These are phyloP conservation scores for Brachionus manjavacas DNA, from an alignment of 1,140 invertebrate genomes.

Conservation along the genomic window DNA sequence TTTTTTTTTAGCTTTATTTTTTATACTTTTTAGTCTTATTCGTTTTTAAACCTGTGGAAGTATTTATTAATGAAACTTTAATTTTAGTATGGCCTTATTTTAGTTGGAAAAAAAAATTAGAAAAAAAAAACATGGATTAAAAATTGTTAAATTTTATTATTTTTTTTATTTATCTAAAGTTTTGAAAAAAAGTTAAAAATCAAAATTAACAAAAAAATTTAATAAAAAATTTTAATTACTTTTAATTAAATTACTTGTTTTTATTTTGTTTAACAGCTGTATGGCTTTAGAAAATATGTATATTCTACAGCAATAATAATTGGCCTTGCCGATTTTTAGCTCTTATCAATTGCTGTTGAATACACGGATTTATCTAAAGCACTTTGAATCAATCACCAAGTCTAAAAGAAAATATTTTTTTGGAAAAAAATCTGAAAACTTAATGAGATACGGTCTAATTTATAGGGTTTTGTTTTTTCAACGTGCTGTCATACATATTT, in stretches of 20 bases:
- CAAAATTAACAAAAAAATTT: background rate
- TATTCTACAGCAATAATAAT: constrained; percentile 43
- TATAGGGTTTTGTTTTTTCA: background rate
- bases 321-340: background rate
- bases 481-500: background rate
- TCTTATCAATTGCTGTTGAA: constrained; percentile 41
- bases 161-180: background rate
- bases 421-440: background rate
- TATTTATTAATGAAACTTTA: background rate
- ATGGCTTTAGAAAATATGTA: constrained; percentile 39
- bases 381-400: too few relatives aligned
- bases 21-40: background rate
- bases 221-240: background rate
- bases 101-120: background rate
- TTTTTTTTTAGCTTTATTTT: background rate
- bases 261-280: background rate
- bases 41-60: background rate
- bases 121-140: background rate
- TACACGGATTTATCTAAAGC: constrained; percentile 21
- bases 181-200: background rate
- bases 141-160: background rate
- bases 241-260: background rate
- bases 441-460: background rate
- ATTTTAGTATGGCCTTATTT: background rate
- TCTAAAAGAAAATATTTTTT: background rate